Conservation (phyloP, 1,140 invertebrate species). For the Psix sp. region DNA sequence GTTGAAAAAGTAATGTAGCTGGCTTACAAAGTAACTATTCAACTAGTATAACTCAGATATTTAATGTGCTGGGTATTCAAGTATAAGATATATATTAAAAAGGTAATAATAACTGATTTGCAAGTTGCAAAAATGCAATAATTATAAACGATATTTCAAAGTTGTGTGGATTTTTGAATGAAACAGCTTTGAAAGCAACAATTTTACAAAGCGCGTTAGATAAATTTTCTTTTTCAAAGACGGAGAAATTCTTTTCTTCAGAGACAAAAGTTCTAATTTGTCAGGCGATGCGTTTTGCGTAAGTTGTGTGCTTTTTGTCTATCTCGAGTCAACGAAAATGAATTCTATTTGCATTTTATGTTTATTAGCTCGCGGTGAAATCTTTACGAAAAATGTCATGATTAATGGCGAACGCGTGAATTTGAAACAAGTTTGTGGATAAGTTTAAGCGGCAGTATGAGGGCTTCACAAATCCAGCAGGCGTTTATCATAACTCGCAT, state of each 20-base stretch:
- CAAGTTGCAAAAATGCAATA: no score
- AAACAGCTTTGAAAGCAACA: no score
- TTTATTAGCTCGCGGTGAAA: constrained; percentile 38
- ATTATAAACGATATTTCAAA: no score
- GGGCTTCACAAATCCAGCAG: constrained; percentile 35
- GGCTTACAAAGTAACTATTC: no score
- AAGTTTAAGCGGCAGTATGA: constrained; percentile 39
- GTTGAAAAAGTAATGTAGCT: no score
- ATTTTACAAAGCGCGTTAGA: background rate
- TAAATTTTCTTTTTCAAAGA: no score
- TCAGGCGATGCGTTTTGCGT: constrained; percentile 15
- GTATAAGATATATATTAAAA: no score
- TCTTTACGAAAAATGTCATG: constrained; percentile 46
- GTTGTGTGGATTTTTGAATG: no score
- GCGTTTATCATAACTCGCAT: constrained; percentile 61
- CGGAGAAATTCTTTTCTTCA: no score
- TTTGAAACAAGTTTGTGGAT: constrained; percentile 33
- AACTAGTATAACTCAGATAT: no score
- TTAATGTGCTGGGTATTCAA: no score
- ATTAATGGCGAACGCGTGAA: constrained; percentile 49
- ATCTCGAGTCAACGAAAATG: constrained; percentile 2
- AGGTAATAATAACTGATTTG: no score
- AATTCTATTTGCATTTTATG: constrained; percentile 30
- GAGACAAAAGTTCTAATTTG: constrained; percentile 16
- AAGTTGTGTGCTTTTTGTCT: constrained; percentile 7